phyloP scores from a whole-genome alignment of 2,113 vertebrate genomes.

The Erpornis zantholeuca region DNA sequence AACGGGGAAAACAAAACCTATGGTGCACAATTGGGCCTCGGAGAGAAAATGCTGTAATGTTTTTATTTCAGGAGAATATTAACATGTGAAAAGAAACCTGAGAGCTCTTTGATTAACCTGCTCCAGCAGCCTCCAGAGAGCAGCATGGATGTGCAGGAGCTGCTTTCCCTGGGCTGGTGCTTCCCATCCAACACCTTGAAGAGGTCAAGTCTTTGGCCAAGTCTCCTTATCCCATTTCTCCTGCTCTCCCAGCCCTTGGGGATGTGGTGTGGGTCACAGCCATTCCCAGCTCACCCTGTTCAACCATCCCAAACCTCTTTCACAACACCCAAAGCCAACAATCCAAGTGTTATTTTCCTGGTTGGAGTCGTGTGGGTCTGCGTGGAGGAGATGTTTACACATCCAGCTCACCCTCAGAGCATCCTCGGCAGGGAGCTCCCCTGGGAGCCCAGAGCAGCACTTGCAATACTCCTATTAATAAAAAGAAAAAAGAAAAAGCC shows the following conservation, averaged over 20 bases:
- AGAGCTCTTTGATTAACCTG: slow-evolving; percentile 51
- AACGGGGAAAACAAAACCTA: slow-evolving; percentile 51
- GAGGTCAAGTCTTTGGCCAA: too few species aligned
- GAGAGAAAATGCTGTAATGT: slow-evolving; percentile 41
- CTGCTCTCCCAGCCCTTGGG: neutral
- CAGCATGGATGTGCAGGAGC: neutral
- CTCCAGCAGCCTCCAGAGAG: neutral
- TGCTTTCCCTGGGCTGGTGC: neutral
- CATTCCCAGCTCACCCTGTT: neutral
- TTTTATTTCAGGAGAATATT: slow-evolving; percentile 46
- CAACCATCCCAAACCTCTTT: neutral
- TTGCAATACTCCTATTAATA: neutral
- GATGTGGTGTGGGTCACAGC: neutral
- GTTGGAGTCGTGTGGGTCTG: neutral
- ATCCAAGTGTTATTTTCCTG: neutral
- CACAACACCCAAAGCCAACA: neutral
- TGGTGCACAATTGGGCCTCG: neutral
- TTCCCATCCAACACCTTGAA: neutral
- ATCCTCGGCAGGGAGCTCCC: neutral
- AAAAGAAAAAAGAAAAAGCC: neutral
- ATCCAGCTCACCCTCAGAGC: neutral
- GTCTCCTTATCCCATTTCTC: accelerated
- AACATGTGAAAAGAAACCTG: slow-evolving; percentile 28
- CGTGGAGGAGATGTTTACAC: neutral
- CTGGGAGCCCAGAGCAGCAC: neutral